Evolutionary conservation across 2,113 vertebrate species (phyloP), one percentile per base, ranked within the genome.

Genomic region (Trematomus loennbergii): DNA sequence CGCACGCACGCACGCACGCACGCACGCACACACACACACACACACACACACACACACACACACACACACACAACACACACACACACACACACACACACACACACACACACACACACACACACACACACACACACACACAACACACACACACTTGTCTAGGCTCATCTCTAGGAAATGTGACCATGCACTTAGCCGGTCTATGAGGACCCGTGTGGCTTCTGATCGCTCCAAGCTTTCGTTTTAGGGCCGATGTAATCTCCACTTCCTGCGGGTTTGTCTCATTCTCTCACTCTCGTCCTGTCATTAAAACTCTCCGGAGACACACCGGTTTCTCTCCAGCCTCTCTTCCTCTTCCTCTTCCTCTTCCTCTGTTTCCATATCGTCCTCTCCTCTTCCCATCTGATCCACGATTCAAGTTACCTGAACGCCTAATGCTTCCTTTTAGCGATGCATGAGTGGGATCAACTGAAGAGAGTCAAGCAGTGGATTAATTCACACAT

Each of bases 321-420:
- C 40, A 3, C 33, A 70, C 49, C 8, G 9, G 48, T 45, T 73
- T 72, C 78, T 62, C 57, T 62, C 58, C 55, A 1, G 18, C 46
- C 20, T 75, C 29, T 29, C 29, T 29, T 29, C 46, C 18, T 54
- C 53, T 50, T 25, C 61, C 66, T 75, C 69, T 40, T 54, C 46
- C 46, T 48, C 18, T 60, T 25, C 52, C 33, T 36, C 62, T 2
- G 10, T 67, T 71, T 58, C 72, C 67, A 12, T 29, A 18, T 84
- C 75, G 81, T 54, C 54, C 71, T 81, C 62, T 48, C 54, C 81
- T 82, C 63, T 59, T 29, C 40, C 75, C 81, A 75, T 86, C 84
- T 87, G 82, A 93, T 87, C 84, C 50, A 18, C 50, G 78, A 85
- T 88, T 91, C 86, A 93, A 88, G 89, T 91, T 87, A 89, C 87